Conservation (phyloP, 2,797 vertebrate species). For the Spinus olivaceus region DNA sequence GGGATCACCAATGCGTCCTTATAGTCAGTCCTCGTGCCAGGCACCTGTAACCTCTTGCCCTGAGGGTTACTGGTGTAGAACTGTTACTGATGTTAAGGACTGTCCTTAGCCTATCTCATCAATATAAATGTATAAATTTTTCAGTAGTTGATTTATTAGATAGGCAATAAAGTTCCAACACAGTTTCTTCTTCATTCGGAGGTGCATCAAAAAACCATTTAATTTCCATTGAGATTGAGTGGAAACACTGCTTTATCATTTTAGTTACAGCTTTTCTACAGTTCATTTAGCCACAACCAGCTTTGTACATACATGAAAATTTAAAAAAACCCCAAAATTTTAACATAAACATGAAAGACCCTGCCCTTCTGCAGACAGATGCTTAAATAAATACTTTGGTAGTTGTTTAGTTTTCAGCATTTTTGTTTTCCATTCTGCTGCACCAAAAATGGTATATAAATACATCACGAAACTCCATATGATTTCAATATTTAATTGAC, state of each 20-base stretch:
- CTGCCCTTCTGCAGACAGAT: background rate
- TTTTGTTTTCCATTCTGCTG: background rate
- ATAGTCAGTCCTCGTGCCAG: background rate
- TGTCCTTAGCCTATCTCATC: background rate
- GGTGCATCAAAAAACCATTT: background rate
- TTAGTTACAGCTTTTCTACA: background rate
- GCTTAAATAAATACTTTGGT: background rate
- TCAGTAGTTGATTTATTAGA: background rate
- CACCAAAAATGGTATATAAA: background rate
- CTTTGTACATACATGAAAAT: background rate
- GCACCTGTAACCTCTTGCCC: background rate
- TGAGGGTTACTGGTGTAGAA: background rate
- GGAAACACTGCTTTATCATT: background rate
- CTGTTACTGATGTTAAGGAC: background rate
- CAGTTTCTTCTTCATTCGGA: background rate
- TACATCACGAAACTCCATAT: background rate
- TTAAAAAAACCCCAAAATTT: background rate
- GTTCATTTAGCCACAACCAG: background rate
- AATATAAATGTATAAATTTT: background rate
- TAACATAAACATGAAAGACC: background rate
- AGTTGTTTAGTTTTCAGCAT: background rate
- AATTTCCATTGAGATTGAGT: background rate
- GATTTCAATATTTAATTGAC: conserved; percentile 28
- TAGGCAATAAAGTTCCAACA: background rate
- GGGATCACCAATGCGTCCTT: background rate